Conservation (phyloP, 2,797 vertebrate species). For the Chelon auratus region DNA sequence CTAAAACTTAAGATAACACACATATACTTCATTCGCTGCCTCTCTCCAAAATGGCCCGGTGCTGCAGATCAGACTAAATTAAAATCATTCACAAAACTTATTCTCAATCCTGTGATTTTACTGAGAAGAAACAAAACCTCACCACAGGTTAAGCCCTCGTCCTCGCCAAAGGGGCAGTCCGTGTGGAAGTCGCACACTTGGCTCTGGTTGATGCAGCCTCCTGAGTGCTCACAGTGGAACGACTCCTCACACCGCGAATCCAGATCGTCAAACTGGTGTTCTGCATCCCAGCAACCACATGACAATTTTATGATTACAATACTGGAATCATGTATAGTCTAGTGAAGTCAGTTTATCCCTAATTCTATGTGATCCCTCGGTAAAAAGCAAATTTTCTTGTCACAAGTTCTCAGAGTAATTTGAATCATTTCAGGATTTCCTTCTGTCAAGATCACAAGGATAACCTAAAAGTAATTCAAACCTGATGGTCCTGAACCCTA, state of each 20-base stretch:
- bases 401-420: not conserved
- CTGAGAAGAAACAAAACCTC: conserved; percentile 57
- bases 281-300: conserved; percentile 57
- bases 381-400: no score
- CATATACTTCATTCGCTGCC: not conserved
- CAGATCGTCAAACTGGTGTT: conserved; percentile 44
- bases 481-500: no score
- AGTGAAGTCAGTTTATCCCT: not conserved
- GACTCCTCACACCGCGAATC: conserved; percentile 69
- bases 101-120: conserved; percentile 1
- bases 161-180: conserved; percentile 86
- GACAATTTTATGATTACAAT: conserved; percentile 2
- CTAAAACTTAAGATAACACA: conserved; percentile 13
- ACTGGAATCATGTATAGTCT: not conserved
- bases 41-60: conserved; percentile 15
- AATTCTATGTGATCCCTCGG: no score
- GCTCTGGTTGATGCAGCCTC: conserved; percentile 83
- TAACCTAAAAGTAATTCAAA: no score
- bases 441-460: no score
- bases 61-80: conserved; percentile 12
- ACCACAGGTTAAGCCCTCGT: conserved; percentile 88
- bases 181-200: conserved; percentile 89
- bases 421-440: not conserved
- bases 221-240: conserved; percentile 83
- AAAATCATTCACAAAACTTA: conserved; percentile 2